Base-by-base conservation (phyloP, 1,140 invertebrate genomes). In the Diorhabda carinulata region DNA sequence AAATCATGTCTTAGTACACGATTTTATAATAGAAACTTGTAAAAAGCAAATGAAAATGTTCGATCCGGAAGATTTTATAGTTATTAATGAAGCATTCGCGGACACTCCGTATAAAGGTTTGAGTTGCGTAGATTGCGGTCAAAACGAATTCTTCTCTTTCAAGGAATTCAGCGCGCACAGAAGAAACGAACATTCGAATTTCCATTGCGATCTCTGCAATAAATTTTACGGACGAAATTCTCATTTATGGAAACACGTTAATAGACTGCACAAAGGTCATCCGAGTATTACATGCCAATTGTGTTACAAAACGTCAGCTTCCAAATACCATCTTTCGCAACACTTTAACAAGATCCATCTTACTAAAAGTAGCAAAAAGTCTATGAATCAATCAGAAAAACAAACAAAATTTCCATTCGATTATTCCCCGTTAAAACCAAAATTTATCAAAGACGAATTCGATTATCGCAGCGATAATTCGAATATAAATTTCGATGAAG, bases 221-320 rank as follows among this genome's bases (percentile, higher is more conserved):
- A 88, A 88, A 71, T 87, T 83, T 67, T 88, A 88, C 59, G 86
- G 86, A 0, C 76, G 86, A 5, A 87, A 86, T 2, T 87, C 87
- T 3, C 87, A 88, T 72, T 72, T 89, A 5, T 88, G 87, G 87
- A 89, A 89, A 71, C 87, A 89, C 68, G 87, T 88, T 0, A 87
- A 87, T 72, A 78, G 86, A 45, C 82, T 86, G 41, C 87, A 89
- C 69, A 88, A 87, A 76, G 84, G 84, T 40, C 86, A 88, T 72
- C 82, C 83, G 9, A 85, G 86, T 61, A 83, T 88, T 1, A 88
- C 87, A 0, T 88, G 87, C 74, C 83, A 83, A 43, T 82, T 85
- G 10, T 88, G 87, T 70, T 76, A 83, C 57, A 87, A 87, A 70
- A 87, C 86, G 0, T 87, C 85, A 40, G 86, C 87, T 0, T 87